Percentiles rank a stretch among this genome's conserved stretches.
Evolutionary conservation across 2,888 invertebrate genomes (phyloP).

Genomic region (Ophraella communa): DNA sequence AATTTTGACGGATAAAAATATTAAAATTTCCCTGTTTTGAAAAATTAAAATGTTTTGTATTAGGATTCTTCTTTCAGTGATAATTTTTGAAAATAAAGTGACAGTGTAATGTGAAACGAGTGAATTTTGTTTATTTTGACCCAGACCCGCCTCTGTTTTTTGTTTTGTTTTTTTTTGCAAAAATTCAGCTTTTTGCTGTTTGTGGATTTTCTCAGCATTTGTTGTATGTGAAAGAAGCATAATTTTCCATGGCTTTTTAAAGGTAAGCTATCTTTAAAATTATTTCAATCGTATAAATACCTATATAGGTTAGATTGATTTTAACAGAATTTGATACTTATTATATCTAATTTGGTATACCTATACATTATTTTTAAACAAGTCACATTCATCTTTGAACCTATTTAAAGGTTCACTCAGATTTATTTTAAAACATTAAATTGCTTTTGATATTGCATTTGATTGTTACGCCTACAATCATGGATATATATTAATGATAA

Average conservation of each 20-base stretch:
- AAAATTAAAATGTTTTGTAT: conserved; percentile 20
- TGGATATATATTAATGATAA: too few species aligned
- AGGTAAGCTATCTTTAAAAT: neutral
- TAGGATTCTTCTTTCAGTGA: conserved; percentile 39
- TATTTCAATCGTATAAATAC: neutral
- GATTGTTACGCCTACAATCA: too few species aligned
- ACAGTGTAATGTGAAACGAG: conserved; percentile 39
- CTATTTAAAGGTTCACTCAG: too few species aligned
- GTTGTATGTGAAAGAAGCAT: conserved; percentile 31
- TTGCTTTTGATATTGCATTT: too few species aligned
- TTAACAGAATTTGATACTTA: too few species aligned
- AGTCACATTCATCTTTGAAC: too few species aligned
- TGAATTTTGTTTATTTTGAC: conserved; percentile 42
- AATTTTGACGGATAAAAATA: conserved; percentile 41
- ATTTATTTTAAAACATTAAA: too few species aligned
- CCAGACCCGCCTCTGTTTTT: conserved; percentile 42
- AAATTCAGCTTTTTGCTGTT: conserved; percentile 6
- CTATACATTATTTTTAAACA: neutral
- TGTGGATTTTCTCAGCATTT: conserved; percentile 28
- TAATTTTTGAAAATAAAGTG: conserved; percentile 35
- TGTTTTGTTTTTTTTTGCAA: conserved; percentile 21
- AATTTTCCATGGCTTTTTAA: conserved; percentile 9
- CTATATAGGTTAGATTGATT: neutral
- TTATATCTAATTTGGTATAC: too few species aligned
- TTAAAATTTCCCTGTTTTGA: conserved; percentile 24